Percentiles rank a stretch among this genome's conserved stretches.
These are phyloP conservation scores for Tachycineta bicolor DNA, from an alignment of 2,113 vertebrate genomes.

Conservation along the genomic window DNA sequence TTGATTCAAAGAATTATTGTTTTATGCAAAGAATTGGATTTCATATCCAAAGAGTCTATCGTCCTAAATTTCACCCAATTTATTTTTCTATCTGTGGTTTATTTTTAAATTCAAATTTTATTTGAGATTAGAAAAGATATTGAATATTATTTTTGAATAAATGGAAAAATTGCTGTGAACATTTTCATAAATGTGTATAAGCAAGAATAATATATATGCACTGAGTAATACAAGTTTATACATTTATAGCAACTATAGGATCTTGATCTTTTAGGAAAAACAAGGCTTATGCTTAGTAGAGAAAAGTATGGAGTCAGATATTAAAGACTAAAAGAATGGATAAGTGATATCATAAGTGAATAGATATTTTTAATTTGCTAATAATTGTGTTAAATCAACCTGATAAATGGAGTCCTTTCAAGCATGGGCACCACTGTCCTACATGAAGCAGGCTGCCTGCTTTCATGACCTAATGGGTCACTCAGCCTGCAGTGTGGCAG, in stretches of 20 bases:
- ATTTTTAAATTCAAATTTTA: background rate
- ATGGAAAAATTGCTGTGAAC: background rate
- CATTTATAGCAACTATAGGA: background rate
- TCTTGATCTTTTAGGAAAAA: background rate
- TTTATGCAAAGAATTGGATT: background rate
- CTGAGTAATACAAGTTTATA: background rate
- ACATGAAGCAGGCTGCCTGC: background rate
- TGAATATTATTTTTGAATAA: background rate
- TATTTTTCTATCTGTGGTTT: background rate
- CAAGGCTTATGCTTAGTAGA: background rate
- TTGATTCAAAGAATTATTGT: background rate
- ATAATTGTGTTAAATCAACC: background rate
- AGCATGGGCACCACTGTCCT: background rate
- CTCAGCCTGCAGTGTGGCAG: background rate
- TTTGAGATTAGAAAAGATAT: background rate
- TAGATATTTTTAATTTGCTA: background rate
- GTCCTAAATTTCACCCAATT: background rate
- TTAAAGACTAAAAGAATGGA: background rate
- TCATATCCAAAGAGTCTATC: background rate
- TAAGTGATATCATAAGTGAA: background rate
- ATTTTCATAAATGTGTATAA: background rate
- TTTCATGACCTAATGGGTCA: accelerated
- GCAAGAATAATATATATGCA: background rate
- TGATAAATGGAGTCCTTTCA: background rate
- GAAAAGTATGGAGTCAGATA: background rate